A percentile compares a stretch with the other conserved stretches of the same genome.
These are phyloP conservation scores for Ciconia nigra DNA, from an alignment of 2,797 vertebrate genomes.

Conservation along the genomic window DNA sequence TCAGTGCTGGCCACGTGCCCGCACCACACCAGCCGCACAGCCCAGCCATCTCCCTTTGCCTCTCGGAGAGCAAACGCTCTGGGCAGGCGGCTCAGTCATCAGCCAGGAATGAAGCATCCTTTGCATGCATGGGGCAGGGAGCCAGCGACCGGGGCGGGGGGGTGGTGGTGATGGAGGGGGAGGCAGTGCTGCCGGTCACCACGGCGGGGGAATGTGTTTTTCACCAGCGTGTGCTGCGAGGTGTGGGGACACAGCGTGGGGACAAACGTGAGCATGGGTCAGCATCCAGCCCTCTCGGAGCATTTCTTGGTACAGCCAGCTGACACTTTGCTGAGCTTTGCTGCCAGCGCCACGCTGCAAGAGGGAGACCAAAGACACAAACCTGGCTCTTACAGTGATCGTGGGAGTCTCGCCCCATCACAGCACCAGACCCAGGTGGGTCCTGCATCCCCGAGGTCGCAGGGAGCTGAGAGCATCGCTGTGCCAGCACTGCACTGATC, in stretches of 20 bases:
- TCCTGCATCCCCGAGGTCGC: fast-evolving
- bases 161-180: neutral
- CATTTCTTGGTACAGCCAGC: fast-evolving
- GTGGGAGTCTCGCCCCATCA: fast-evolving
- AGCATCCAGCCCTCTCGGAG: fast-evolving
- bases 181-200: fast-evolving
- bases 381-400: neutral
- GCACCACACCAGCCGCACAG: fast-evolving
- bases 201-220: fast-evolving
- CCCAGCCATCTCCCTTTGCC: neutral
- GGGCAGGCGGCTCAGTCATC: neutral
- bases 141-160: neutral
- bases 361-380: neutral
- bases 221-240: fast-evolving
- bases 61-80: fast-evolving
- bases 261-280: neutral
- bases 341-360: fast-evolving
- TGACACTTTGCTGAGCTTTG: neutral
- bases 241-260: too few species aligned
- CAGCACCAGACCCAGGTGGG: neutral
- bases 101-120: neutral
- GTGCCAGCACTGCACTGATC: neutral
- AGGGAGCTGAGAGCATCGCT: neutral
- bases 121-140: neutral
- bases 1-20: neutral